Percentiles rank a stretch among this genome's conserved stretches.
Evolutionary conservation across 1,140 invertebrate species (phyloP).

Genomic region (Calliphora vicina): DNA sequence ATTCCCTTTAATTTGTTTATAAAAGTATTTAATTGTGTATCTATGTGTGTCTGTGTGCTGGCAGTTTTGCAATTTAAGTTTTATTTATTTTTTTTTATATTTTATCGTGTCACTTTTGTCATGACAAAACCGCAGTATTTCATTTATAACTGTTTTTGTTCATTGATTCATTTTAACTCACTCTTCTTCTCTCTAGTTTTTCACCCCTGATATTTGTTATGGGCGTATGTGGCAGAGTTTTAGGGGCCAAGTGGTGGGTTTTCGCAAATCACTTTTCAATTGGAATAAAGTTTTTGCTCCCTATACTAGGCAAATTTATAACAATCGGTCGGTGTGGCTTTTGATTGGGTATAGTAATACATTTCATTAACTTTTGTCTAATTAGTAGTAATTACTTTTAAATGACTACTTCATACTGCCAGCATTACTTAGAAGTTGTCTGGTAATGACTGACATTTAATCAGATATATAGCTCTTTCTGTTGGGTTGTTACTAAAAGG

Average conservation of each 20-base stretch:
- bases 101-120: background rate
- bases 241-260: background rate
- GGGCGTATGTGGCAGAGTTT: background rate
- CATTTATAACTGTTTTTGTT: background rate
- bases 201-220: background rate
- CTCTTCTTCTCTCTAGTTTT: background rate
- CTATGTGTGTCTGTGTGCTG: background rate
- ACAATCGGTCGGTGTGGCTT: too few relatives aligned
- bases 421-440: too few relatives aligned
- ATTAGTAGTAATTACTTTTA: too few relatives aligned
- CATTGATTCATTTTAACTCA: background rate
- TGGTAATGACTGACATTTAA: too few relatives aligned
- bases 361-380: too few relatives aligned
- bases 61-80: conserved; percentile 40
- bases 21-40: too few relatives aligned
- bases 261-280: background rate
- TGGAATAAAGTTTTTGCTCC: background rate
- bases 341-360: too few relatives aligned
- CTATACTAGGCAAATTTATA: background rate
- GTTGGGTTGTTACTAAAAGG: too few relatives aligned
- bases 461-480: too few relatives aligned
- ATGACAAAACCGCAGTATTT: background rate
- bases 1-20: too few relatives aligned
- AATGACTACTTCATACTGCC: too few relatives aligned
- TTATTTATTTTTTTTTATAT: background rate